Evolutionary conservation across 2,888 invertebrate species (phyloP), one percentile per base, ranked within the genome.

Genomic region (Andrena trimmerana): DNA sequence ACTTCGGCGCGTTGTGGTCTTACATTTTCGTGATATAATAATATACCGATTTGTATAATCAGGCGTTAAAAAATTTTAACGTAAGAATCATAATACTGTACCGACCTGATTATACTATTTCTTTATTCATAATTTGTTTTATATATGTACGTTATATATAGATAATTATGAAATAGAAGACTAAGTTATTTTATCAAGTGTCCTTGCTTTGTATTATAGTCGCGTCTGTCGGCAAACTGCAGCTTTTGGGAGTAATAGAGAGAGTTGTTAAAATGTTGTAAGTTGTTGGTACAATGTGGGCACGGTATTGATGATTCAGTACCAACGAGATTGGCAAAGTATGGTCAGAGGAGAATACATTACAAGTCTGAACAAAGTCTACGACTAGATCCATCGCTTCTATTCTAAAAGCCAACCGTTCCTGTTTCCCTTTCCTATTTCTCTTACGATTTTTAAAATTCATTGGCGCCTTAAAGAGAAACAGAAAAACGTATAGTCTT

Each of bases 131-230:
- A 90, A 92, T 93, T 93, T 93, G 92, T 93, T 93, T 93, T 92
- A 93, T 93, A 93, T 93, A 93, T 93, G 92, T 93, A 93, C 90
- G 93, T 93, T 93, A 93, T 92, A 92, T 92, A 93, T 92, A 93
- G 91, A 93, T 93, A 92, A 93, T 92, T 93, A 93, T 92, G 91
- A 92, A 93, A 95, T 95, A 95, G 94, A 94, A 93, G 93, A 94
- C 93, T 95, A 95, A 95, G 95, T 95, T 95, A 95, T 95, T 95
- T 95, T 95, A 95, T 95, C 93, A 95, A 95, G 95, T 95, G 95
- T 94, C 95, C 95, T 95, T 95, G 95, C 95, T 95, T 95, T 95
- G 95, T 95, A 95, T 94, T 94, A 95, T 95, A 95, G 94, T 92
- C 93, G 93, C 92, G 90, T 93, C 91, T 92, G 91, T 91, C 91